Conservation (phyloP, 2,113 vertebrate genomes). For the Anolis carolinensis region DNA sequence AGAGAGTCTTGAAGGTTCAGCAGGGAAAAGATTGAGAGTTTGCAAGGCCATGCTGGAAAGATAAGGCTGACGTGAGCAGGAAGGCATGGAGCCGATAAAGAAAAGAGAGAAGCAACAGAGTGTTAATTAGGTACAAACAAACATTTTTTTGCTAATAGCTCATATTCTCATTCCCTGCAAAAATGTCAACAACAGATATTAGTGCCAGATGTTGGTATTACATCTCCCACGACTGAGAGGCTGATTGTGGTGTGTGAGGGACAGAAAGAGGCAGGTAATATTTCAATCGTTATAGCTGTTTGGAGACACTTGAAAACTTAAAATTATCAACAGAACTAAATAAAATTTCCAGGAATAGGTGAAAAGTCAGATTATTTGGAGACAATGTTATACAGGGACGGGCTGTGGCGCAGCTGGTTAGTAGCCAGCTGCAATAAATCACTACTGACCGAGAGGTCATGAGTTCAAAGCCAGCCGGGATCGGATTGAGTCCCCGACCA, state of each 20-base stretch:
- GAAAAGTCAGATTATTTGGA: too few species aligned
- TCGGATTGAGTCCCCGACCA: too few species aligned
- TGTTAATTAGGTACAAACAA: conserved; percentile 86
- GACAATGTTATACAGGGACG: too few species aligned
- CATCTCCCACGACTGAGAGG: conserved; percentile 63
- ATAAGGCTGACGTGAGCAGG: conserved; percentile 75
- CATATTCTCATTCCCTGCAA: conserved; percentile 77
- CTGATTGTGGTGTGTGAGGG: conserved; percentile 40
- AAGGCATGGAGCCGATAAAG: conserved; percentile 76
- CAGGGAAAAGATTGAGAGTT: conserved; percentile 81
- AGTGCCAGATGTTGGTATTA: conserved; percentile 79
- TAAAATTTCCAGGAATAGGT: too few species aligned
- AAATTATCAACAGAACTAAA: too few species aligned
- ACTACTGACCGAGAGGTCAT: too few species aligned
- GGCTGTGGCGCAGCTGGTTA: too few species aligned
- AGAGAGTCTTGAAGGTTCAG: conserved; percentile 68
- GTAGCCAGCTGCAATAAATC: too few species aligned
- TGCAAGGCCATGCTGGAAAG: conserved; percentile 78
- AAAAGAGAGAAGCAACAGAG: conserved; percentile 72
- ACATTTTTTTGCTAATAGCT: conserved; percentile 83
- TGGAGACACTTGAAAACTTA: too few species aligned
- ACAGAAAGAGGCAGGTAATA: conserved; percentile 66
- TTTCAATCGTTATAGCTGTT: conserved; percentile 60
- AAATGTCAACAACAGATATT: conserved; percentile 85
- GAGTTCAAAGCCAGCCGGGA: too few species aligned